Conservation (phyloP, 2,113 vertebrate genomes). For the Eonycteris spelaea region DNA sequence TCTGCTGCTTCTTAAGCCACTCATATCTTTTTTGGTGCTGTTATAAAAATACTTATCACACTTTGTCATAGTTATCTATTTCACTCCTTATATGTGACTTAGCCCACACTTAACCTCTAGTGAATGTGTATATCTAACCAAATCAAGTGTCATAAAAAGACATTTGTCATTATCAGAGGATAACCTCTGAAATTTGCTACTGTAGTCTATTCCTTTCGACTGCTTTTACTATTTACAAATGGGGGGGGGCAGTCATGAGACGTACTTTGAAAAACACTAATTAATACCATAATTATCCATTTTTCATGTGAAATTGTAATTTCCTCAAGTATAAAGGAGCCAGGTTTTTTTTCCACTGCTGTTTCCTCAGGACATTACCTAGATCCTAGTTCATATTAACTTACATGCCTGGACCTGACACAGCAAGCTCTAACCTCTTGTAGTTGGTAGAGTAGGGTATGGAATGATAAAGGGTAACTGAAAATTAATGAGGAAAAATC, state of each 20-base stretch:
- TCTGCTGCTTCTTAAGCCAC: neutral
- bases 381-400: neutral
- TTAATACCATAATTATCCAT: neutral
- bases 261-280: conserved; percentile 14
- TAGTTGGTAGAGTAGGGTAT: neutral
- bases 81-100: neutral
- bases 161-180: neutral
- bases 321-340: neutral
- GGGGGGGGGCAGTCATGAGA: neutral
- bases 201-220: neutral
- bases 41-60: neutral
- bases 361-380: neutral
- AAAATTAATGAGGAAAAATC: neutral
- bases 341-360: neutral
- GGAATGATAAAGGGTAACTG: neutral
- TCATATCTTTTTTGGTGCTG: neutral
- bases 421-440: neutral
- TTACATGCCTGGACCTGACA: neutral
- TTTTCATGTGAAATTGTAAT: conserved; percentile 22
- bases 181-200: neutral
- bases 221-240: conserved; percentile 33
- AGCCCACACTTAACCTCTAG: neutral
- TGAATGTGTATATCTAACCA: neutral
- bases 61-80: neutral
- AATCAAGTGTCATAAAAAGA: neutral